phyloP scores from a whole-genome alignment of 2,797 vertebrate genomes.

The Morelia viridis region DNA sequence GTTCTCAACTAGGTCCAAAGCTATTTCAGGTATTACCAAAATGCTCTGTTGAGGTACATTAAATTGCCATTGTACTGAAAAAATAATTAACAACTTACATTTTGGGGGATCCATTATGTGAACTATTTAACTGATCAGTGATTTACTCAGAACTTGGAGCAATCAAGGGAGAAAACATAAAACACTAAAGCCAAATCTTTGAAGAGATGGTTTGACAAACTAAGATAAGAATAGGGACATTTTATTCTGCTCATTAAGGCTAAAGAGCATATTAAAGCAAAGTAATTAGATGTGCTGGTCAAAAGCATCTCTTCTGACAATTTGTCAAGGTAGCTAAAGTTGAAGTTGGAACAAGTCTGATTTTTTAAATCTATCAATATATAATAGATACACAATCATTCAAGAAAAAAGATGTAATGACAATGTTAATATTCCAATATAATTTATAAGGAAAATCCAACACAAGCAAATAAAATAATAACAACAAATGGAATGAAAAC shows the following conservation, averaged over 20 bases:
- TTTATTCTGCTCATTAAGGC: slow-evolving; percentile 44
- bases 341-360: not conserved
- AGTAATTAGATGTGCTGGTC: slow-evolving; percentile 39
- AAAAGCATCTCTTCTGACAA: slow-evolving; percentile 34
- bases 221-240: slow-evolving; percentile 61
- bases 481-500: not conserved
- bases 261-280: slow-evolving; percentile 54
- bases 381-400: not conserved
- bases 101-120: slow-evolving; percentile 67
- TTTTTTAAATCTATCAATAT: not conserved
- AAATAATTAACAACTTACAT: slow-evolving; percentile 73
- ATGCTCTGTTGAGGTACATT: slow-evolving; percentile 65
- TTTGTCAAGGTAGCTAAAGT: slow-evolving; percentile 32
- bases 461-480: not conserved
- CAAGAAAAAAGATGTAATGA: not conserved
- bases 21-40: slow-evolving; percentile 63
- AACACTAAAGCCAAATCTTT: slow-evolving; percentile 70
- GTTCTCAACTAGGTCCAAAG: slow-evolving; percentile 59
- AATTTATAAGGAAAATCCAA: not conserved
- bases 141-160: slow-evolving; percentile 73
- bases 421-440: not conserved
- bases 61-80: slow-evolving; percentile 58
- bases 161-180: slow-evolving; percentile 71
- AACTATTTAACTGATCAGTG: slow-evolving; percentile 69
- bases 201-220: slow-evolving; percentile 68